phyloP scores from a whole-genome alignment of 1,140 invertebrate genomes.

The Ostrea edulis region DNA sequence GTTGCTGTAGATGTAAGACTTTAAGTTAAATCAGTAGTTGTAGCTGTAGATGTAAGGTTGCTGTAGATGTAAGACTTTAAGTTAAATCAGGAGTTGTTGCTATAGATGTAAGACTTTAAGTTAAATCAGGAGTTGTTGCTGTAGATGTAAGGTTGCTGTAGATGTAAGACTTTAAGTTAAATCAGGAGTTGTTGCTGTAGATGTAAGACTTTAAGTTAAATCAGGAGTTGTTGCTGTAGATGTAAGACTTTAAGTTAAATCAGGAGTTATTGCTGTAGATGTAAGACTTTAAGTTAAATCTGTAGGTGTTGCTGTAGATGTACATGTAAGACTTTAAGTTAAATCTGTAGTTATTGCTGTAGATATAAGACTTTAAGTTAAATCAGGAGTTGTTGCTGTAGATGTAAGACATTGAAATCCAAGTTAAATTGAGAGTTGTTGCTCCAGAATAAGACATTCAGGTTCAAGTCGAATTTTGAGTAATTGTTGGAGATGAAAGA shows the following conservation, averaged over 20 bases:
- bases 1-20: background rate
- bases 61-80: no score
- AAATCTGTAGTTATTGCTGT: background rate
- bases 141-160: no score
- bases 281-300: background rate
- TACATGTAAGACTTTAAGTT: no score
- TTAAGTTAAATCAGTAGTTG: background rate
- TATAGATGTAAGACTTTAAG: background rate
- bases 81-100: background rate
- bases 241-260: background rate
- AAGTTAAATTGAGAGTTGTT: background rate
- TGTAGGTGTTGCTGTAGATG: background rate
- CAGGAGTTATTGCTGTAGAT: background rate
- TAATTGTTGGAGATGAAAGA: background rate
- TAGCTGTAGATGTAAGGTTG: background rate
- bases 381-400: no score
- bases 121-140: background rate
- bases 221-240: background rate
- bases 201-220: background rate
- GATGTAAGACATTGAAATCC: slow-evolving; percentile 52
- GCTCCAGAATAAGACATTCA: slow-evolving; percentile 38
- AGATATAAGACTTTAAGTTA: no score
- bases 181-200: background rate
- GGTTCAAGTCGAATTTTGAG: no score
- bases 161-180: no score